These are phyloP conservation scores for Camponotus floridanus DNA, from an alignment of 1,140 invertebrate species.

Conservation along the genomic window DNA sequence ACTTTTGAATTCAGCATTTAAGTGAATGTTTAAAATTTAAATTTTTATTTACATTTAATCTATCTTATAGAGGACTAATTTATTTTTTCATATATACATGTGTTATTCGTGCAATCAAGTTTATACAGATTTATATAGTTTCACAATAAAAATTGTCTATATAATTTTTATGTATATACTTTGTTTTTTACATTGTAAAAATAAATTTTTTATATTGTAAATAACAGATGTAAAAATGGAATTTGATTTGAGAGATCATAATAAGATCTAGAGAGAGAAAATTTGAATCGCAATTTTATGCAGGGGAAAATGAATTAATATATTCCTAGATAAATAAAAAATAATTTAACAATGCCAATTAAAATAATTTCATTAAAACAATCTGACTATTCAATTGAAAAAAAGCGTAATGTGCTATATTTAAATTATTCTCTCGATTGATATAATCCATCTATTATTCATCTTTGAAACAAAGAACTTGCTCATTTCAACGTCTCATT, in stretches of 20 bases:
- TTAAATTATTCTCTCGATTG: background rate
- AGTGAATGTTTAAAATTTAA: background rate
- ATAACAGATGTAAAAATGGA: background rate
- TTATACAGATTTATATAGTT: background rate
- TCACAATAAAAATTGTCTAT: background rate
- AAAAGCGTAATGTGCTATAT: background rate
- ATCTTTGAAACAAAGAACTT: background rate
- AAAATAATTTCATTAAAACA: conserved; percentile 1
- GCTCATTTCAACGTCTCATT: background rate
- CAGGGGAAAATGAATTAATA: conserved; percentile 2
- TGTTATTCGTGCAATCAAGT: background rate
- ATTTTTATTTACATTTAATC: background rate
- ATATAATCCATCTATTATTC: background rate
- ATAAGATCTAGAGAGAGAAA: background rate
- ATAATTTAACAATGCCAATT: conserved; percentile 37
- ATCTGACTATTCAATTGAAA: background rate
- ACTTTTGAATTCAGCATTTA: background rate
- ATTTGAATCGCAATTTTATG: conserved; percentile 19
- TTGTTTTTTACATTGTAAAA: background rate
- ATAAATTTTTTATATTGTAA: background rate
- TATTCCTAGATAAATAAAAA: background rate
- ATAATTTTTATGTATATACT: background rate
- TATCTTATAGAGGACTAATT: background rate
- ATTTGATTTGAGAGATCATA: background rate
- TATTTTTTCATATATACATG: background rate